Base-by-base conservation (phyloP, 1,140 invertebrate genomes). In the Chironomus striatipennis region DNA sequence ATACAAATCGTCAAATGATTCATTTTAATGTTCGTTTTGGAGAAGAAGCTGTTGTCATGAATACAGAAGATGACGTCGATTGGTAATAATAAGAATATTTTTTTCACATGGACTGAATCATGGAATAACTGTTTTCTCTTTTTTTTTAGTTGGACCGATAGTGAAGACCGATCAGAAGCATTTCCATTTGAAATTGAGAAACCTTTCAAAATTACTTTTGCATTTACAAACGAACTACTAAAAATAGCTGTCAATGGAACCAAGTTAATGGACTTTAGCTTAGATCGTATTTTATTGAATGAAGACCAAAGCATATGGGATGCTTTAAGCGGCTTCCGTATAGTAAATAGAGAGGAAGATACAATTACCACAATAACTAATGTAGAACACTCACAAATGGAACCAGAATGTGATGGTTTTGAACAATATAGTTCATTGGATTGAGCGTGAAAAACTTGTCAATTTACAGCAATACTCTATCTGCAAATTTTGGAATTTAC, bases 161-260 rank as follows among this genome's bases (percentile, higher is more conserved):
- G 2, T 9, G 65, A 70, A 70, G 18, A 10, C 18, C 65, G 20
- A 1, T 70, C 65, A 0, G 65, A 18, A 18, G n/a, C n/a, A 17
- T 18, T 70, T 9, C 65, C 65, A 18, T 18, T 70, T 2, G n/a
- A 18, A 18, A 7, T 70, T 20, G 20, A 18, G 7, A 15, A 70
- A 12, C 65, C 65, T 20, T 70, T 70, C 18, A 70, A 70, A 18
- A 20, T 70, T 20, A 17, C 15, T 8, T 20, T 70, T 70, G 65
- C 65, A 18, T 20, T 70, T 70, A 20, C 17, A 7, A 7, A 7
- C 6, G 18, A 18, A 9, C 0, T 18, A 10, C 8, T 70, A 1
- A 70, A 70, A 70, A 20, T 70, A 4, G 65, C 65, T 10, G 65
- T 70, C 17, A 70, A 70, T 70, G 65, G 65, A 18, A 10, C 17